Base-by-base conservation (phyloP, 2,113 vertebrate genomes). In the human (Homo sapiens) region DNA sequence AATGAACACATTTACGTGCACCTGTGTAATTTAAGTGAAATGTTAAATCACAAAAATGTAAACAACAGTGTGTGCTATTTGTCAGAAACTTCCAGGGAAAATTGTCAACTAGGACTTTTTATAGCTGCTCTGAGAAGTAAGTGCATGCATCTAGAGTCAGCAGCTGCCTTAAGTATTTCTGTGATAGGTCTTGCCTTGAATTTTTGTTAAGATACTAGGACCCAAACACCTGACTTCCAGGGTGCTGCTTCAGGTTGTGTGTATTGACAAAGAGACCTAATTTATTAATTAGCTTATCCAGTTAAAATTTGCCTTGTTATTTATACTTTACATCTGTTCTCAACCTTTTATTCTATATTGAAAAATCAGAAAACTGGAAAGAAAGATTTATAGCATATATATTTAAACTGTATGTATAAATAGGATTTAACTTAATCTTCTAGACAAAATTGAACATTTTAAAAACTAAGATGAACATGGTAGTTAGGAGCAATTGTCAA, bases 1-100 rank as follows among this genome's bases (percentile, higher is more conserved):
- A 97, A 97, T 96, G 89, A 98, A 95, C 94, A 96, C 96, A 87
- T 55, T 64, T 97, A 79, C 30, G 16, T 75, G 84, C 89, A 84
- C 72, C 66, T 94, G 89, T 92, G 78, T 94, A 96, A 97, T 97
- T 80, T 89, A 97, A 96, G 90, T 8, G 55, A 97, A 2, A 97
- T 0, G 0, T n/a, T 64, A 96, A 93, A 97, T 30, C 9, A 66
- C 86, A 97, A 93, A 98, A 97, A 97, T 90, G 48, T 90, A 83
- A 93, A 93, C 81, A 97, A 83, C 22, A 14, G 81, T 6, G 7
- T 32, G 18, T 72, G 50, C 84, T 30, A 61, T 43, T 94, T 86
- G 96, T 98, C 96, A 97, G 3, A 94, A 35, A 94, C 59, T 95
- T 66, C 87, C 84, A 93, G 90, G 40, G 12, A 96, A 97, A 97